Evolutionary conservation across 2,888 invertebrate species (phyloP), one percentile per base, ranked within the genome.

Genomic region (Acleris holmiana): DNA sequence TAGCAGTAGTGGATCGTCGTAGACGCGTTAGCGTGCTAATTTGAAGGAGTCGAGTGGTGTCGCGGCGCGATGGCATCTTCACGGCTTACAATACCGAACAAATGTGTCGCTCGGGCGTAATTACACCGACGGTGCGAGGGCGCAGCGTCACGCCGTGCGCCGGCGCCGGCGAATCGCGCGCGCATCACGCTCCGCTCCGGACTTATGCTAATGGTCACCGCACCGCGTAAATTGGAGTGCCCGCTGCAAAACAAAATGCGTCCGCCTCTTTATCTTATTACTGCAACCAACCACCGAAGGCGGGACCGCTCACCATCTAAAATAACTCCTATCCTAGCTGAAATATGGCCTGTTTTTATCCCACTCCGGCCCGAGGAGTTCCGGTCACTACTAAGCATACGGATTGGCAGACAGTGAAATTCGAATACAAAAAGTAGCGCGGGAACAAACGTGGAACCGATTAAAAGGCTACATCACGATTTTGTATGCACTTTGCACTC

Each of bases 401-500:
- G 89, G 88, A 90, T 89, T 86, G 87, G 88, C 83, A 78, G 84
- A 68, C 75, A 86, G 86, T 88, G 87, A 89, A 89, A 88, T 88
- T 83, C 85, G 88, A 90, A 90, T 88, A 89, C 89, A 90, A 91
- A 91, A 91, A 90, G 87, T 86, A 85, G 84, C 85, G 83, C 88
- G 86, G 86, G 85, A 88, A 88, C 84, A 84, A 89, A 89, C 91
- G 91, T 91, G 91, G 84, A 91, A 91, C 86, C 91, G 92, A 91
- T 91, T 92, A 91, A 92, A 91, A 87, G 86, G 85, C 89, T 88
- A 83, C 92, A 92, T 91, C 92, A 92, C 92, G 92, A 91, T 91
- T 91, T 85, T 88, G 89, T 90, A 89, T 92, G 91, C 92, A 89
- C 91, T 92, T 91, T 92, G 92, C 90, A 91, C 91, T 91, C 86